phyloP scores from a whole-genome alignment of 2,888 invertebrate genomes.

The Pseudococcus jackbeardsleyi region DNA sequence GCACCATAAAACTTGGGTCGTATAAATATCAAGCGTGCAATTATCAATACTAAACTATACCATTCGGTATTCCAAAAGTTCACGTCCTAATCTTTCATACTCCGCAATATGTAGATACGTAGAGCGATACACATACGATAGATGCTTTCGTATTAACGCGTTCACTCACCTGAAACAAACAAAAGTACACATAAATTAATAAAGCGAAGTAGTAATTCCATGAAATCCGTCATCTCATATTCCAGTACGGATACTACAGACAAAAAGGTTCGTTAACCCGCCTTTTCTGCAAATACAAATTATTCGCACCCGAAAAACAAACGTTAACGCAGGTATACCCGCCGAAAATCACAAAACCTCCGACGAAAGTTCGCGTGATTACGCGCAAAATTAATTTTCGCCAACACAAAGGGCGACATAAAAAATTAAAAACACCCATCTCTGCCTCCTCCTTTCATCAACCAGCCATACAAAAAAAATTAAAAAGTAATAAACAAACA shows the following conservation, averaged over 20 bases:
- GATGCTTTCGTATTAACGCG: neutral
- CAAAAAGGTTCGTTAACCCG: constrained; percentile 24
- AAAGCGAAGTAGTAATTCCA: neutral
- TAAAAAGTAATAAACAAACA: constrained; percentile 38
- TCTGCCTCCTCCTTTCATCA: neutral
- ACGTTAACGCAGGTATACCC: neutral
- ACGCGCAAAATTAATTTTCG: constrained; percentile 17
- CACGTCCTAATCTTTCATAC: neutral
- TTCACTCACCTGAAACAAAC: constrained; percentile 26
- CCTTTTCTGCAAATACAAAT: neutral
- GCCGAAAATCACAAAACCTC: neutral
- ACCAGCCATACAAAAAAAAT: neutral
- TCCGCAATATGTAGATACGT: neutral
- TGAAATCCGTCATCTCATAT: neutral
- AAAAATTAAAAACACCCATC: constrained; percentile 21
- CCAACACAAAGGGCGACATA: constrained; percentile 16
- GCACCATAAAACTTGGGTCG: neutral
- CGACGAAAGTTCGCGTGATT: constrained; percentile 29
- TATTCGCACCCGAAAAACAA: neutral
- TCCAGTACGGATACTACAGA: neutral
- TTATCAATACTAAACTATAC: neutral
- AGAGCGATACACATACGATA: neutral
- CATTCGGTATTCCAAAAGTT: neutral
- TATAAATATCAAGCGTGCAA: constrained; percentile 17
- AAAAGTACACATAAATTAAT: constrained; percentile 33